A percentile compares a stretch with the other conserved stretches of the same genome.
Conservation (phyloP, 92 coral and sea anemone species). For the Heliopora coerulea region DNA sequence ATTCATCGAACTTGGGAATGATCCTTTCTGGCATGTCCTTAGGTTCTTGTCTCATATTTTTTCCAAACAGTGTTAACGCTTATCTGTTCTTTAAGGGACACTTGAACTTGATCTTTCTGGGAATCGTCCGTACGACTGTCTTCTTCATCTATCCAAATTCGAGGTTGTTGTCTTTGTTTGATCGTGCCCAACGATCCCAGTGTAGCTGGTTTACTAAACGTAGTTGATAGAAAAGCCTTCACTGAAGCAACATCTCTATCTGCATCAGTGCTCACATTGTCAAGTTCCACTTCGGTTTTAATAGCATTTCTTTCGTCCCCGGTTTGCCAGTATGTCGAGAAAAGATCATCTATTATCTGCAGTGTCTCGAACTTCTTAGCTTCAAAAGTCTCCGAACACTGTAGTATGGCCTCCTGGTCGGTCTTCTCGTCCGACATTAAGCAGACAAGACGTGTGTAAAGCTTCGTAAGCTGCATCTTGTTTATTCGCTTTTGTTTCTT, state of each 20-base stretch:
- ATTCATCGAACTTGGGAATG: neutral
- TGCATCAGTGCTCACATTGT: conserved; percentile 14
- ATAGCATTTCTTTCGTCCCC: conserved; percentile 33
- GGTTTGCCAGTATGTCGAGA: neutral
- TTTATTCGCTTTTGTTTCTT: conserved; percentile 35
- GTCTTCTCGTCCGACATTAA: conserved; percentile 23
- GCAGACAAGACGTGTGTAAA: conserved; percentile 25
- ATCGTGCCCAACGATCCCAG: too few relatives aligned
- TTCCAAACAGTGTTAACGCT: neutral
- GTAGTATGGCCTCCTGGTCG: conserved; percentile 10
- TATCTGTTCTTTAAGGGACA: neutral
- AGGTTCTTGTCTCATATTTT: too few relatives aligned
- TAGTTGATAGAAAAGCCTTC: conserved; percentile 10
- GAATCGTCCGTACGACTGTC: neutral
- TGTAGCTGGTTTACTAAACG: neutral
- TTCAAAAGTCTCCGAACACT: neutral
- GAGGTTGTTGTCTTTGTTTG: too few relatives aligned
- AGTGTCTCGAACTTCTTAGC: conserved; percentile 27
- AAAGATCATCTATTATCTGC: conserved; percentile 7
- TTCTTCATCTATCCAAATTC: neutral
- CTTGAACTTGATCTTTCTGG: neutral
- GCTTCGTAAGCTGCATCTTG: conserved; percentile 29
- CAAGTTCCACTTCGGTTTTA: conserved; percentile 33
- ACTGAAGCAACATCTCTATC: conserved; percentile 19
- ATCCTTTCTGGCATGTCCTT: too few relatives aligned